These are phyloP conservation scores for Protomyctophum bolini DNA, from an alignment of 2,113 vertebrate genomes.

Conservation along the genomic window DNA sequence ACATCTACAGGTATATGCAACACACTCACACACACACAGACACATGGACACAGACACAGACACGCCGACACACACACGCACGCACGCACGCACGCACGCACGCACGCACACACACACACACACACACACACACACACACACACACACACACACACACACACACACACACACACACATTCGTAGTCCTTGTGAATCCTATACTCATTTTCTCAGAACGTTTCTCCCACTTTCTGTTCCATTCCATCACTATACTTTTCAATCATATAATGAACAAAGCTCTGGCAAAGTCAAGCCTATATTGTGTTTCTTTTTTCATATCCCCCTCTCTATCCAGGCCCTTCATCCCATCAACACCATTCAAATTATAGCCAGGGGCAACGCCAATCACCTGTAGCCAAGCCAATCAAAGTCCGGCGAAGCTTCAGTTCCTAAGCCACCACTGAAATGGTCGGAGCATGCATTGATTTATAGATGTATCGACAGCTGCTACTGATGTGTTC, in stretches of 20 bases:
- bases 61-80: background rate
- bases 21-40: background rate
- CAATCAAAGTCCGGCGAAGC: no score
- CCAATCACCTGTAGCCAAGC: no score
- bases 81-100: background rate
- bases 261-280: slow-evolving; percentile 4
- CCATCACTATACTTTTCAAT: no score
- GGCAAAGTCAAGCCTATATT: slow-evolving; percentile 1
- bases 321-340: background rate
- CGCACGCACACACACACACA: background rate
- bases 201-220: slow-evolving; percentile 7
- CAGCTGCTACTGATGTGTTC: no score
- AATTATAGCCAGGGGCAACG: no score
- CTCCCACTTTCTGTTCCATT: no score
- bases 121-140: background rate
- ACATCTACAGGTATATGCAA: background rate
- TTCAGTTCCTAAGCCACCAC: no score
- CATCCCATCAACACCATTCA: no score
- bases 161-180: background rate
- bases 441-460: no score
- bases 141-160: slow-evolving; percentile 13
- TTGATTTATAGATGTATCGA: no score
- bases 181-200: background rate
- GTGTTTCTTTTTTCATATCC: slow-evolving; percentile 35
- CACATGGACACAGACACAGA: background rate